Conservation (phyloP, 2,888 invertebrate species). For the Anagyrus pseudococci region DNA sequence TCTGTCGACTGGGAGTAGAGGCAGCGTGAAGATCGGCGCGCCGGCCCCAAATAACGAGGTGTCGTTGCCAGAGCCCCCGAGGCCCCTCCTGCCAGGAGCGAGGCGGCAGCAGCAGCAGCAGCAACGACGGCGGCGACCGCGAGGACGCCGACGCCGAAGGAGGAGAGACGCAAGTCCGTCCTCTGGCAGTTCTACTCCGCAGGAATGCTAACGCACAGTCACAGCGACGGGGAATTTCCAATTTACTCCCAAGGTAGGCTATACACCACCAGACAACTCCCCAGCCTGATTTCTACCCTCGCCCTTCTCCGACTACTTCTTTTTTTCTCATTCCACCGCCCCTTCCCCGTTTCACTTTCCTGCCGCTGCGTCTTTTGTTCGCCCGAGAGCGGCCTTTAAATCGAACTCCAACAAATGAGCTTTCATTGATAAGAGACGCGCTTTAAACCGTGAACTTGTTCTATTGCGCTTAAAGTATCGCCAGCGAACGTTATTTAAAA, state of each 20-base stretch:
- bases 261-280: too few relatives aligned
- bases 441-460: too few relatives aligned
- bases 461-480: too few relatives aligned
- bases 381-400: too few relatives aligned
- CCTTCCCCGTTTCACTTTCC: not conserved
- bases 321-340: too few relatives aligned
- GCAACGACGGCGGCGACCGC: constrained; percentile 10
- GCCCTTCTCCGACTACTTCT: too few relatives aligned
- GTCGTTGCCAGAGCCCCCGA: constrained; percentile 14
- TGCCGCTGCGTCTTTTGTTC: not conserved
- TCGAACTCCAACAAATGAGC: too few relatives aligned
- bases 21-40: not conserved
- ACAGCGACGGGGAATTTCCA: constrained; percentile 86
- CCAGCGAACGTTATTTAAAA: too few relatives aligned
- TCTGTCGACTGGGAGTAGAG: not conserved
- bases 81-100: constrained; percentile 2
- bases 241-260: constrained; percentile 77
- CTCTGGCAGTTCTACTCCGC: constrained; percentile 32
- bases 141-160: not conserved
- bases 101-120: not conserved
- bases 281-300: too few relatives aligned
- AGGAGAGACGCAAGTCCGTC: constrained; percentile 30
- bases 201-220: constrained; percentile 81
- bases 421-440: too few relatives aligned
- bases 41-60: not conserved